phyloP scores from a whole-genome alignment of 2,797 vertebrate species.

The Microtus californicus region DNA sequence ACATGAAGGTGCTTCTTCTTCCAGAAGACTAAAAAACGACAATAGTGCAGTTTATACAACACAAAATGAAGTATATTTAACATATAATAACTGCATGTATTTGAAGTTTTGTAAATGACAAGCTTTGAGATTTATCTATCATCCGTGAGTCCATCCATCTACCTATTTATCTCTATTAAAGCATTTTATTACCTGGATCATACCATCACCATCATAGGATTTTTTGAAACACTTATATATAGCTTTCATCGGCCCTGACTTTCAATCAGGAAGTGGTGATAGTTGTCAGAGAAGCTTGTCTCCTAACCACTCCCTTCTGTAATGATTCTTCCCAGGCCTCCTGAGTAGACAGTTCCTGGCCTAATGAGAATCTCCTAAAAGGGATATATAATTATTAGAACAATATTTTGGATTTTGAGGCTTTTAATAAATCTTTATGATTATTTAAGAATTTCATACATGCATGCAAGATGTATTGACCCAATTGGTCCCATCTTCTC shows the following conservation, averaged over 20 bases:
- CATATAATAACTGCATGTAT: not conserved
- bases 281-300: not conserved
- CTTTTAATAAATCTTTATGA: not conserved
- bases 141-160: not conserved
- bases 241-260: not conserved
- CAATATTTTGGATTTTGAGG: not conserved
- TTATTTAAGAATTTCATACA: no score
- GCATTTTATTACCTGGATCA: not conserved
- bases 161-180: not conserved
- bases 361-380: not conserved
- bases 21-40: not conserved
- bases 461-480: not conserved
- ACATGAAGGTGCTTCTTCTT: not conserved
- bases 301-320: not conserved
- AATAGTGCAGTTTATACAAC: not conserved
- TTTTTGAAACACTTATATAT: not conserved
- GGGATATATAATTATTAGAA: not conserved
- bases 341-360: not conserved
- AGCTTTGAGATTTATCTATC: not conserved
- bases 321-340: not conserved
- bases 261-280: not conserved
- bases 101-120: not conserved
- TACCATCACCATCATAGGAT: not conserved
- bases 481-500: not conserved
- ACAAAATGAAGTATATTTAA: not conserved